These are phyloP conservation scores for Neosalanx taihuensis DNA, from an alignment of 2,797 vertebrate genomes.

Conservation along the genomic window DNA sequence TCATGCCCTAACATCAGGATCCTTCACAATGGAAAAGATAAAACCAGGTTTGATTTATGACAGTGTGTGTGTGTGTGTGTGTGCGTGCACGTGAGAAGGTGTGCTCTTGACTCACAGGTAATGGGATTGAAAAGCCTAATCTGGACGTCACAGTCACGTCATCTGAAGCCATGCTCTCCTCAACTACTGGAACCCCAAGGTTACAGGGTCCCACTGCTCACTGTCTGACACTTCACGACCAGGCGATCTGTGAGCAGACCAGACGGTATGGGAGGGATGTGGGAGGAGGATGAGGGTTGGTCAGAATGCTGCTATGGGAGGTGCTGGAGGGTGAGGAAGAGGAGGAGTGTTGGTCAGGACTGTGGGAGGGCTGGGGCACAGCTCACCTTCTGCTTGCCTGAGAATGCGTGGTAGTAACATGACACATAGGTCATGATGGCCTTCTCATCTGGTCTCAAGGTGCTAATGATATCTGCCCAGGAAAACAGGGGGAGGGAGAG, in stretches of 20 bases:
- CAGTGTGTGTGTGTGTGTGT: not conserved
- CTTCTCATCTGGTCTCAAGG: constrained; percentile 98
- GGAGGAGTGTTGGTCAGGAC: not conserved
- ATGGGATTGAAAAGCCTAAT: not conserved
- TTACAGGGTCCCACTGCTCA: not conserved
- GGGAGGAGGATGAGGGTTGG: not conserved
- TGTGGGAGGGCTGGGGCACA: not conserved
- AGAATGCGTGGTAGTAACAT: constrained; percentile 99
- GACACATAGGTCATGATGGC: constrained; percentile 99
- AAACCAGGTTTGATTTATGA: not conserved
- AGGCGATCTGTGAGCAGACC: constrained; percentile 1
- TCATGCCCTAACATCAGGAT: not conserved
- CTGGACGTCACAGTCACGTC: not conserved
- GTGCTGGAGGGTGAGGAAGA: not conserved
- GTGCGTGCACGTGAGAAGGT: not conserved
- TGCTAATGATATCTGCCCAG: constrained; percentile 97
- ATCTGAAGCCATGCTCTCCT: constrained; percentile 1
- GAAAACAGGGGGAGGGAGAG: constrained; percentile 54
- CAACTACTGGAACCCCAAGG: not conserved
- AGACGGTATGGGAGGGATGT: constrained; percentile 7
- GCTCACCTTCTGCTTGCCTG: constrained; percentile 98
- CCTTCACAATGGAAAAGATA: not conserved
- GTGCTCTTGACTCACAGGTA: not conserved
- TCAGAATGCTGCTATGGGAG: not conserved
- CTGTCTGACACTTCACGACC: constrained; percentile 1